Evolutionary conservation across 1,140 invertebrate species (phyloP), one percentile per base, ranked within the genome.

Genomic region (Paralvinella palmiformis): DNA sequence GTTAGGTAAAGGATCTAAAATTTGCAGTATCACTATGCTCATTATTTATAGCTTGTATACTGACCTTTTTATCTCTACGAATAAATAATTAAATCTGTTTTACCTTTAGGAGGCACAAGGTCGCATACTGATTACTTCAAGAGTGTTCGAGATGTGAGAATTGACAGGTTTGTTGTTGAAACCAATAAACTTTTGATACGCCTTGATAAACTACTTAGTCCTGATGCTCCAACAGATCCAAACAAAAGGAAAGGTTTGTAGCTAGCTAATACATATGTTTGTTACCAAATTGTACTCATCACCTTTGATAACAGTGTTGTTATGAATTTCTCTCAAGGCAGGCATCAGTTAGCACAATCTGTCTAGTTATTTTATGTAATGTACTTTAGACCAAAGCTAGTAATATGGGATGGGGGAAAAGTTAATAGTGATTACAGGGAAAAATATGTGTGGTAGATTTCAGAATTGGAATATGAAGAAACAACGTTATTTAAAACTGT

Each of bases 101-200:
- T 55, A 35, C 52, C 15, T 70, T 50, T 53, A 88, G 87, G 92
- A 67, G 80, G 82, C 15, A 85, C 79, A 17, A 83, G 83, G 67
- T 86, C 83, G 64, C 88, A 92, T 70, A 89, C 87, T 10, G 86
- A 88, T 58, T 87, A 88, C 76, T 96, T 94, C 76, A 90, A 89
- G 77, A 85, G 85, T 33, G 83, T 91, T 62, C 80, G 90, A 73
- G 87, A 87, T 72, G 78, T 83, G 2, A 82, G 87, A 69, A 82
- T 96, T 64, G 92, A 96, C 80, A 85, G 91, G 75, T 92, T 90
- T 81, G 90, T 93, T 0, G 88, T 90, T 29, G 92, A 96, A 82
- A 97, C 94, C 1, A 98, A 99, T 79, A 97, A 96, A 78, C 80
- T 98, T 20, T 84, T 98, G 33, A 96, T 98, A 72, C 84, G 95